Evolutionary conservation across 2,797 vertebrate genomes (phyloP), one percentile per base, ranked within the genome.

Genomic region (Naso thynnoides): DNA sequence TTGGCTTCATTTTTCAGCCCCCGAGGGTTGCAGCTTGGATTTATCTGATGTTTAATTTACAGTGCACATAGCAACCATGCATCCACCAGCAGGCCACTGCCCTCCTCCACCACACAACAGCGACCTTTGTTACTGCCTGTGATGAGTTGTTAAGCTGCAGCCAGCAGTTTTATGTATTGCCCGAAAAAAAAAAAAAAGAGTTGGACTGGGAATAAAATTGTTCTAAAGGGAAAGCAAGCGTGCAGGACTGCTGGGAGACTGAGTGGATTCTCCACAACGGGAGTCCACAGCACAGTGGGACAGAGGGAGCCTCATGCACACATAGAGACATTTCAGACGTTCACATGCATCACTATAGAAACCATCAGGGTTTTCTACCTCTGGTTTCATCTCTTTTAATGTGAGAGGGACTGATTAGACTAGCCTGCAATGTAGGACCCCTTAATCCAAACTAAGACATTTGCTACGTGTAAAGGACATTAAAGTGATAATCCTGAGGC

Each of bases 21-120:
- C 13, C 8, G 33, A 36, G 33, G n/a, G 33, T 36, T 36, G 33
- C 33, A 8, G 33, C 33, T 36, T 36, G 33, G 33, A 11, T 36
- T 36, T 36, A 61, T 69, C 50, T 82, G 80, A 67, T 85, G 76
- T 86, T 81, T 81, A 68, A 84, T 85, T 87, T 84, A 80, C 62
- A 52, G 52, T 50, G 50, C 62, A 31, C 41, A 16, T 61, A 54
- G 78, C 63, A 78, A 58, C 78, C 36, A 55, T 68, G 59, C 70
- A 76, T 45, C 66, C 54, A 69, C 31, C 82, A 62, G 76, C 77
- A 61, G 76, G 64, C 65, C 19, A 7, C 59, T 62, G 63, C 69
- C 64, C 44, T 78, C 73, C 70, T 73, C 64, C 70, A 45, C 73
- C 78, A 10, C 62, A 70, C 60, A 48, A 10, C 60, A 82, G n/a